Evolutionary conservation across 2,888 invertebrate species (phyloP), one percentile per base, ranked within the genome.

Genomic region (Archaeoteleia sp.): DNA sequence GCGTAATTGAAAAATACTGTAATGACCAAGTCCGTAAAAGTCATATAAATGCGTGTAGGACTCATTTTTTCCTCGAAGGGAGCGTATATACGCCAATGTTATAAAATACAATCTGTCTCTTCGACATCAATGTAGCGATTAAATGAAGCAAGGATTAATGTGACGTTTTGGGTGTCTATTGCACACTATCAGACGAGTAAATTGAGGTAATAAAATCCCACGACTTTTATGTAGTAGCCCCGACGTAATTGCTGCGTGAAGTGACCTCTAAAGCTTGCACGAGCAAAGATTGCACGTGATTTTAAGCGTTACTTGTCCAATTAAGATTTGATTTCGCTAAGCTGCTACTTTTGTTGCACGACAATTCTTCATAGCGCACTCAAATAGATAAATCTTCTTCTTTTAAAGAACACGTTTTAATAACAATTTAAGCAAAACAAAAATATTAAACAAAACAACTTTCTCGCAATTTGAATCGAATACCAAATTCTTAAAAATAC

Each of bases 191-290:
- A 54, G 42, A 54, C 66, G 60, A 25, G 9, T 49, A 54, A 66
- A 66, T 66, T 60, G 66, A 66, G 54, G 60, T 48, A 66, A 66
- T 66, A 66, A 66, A 66, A 55, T 54, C 60, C 60, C 55, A 49
- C 54, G 43, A 60, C 60, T 67, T 67, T 67, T 67, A 61, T 55
- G 48, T 43, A 15, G 54, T 48, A 15, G 54, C 29, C 40, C 20
- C 35, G 40, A 39, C 55, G 55, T 67, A 67, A 67, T 67, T 61
- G 55, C 67, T 39, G 39, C 45, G 45, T 35, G 35, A 67, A 61
- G 49, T 67, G 67, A 60, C 60, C 67, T 54, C 37, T 61, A 54
- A 60, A 67, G 9, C 29, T n/a, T 8, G 9, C 7, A 8, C 29
- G 9, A 29, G n/a, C n/a, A 1, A 29, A 29, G 29, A 29, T 29